A percentile compares a stretch with the other conserved stretches of the same genome.
Conservation (phyloP, 30 jellyfish, hydroid and myxozoan genomes). For the Clytia hemisphaerica region DNA sequence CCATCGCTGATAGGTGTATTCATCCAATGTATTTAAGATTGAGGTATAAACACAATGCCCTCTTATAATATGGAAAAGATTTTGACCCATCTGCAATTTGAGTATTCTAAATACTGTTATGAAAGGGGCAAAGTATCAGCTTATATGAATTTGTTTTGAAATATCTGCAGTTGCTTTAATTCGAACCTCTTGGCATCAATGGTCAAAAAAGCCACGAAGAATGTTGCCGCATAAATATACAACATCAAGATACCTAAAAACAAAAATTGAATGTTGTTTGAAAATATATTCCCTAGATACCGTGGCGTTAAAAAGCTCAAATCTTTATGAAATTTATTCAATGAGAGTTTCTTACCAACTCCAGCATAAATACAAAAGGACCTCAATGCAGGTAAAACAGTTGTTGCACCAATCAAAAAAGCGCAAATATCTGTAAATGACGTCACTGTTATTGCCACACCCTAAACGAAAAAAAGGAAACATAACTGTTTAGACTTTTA, state of each 20-base stretch:
- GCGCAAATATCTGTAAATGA: constrained; percentile 89
- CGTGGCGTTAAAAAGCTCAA: too few species aligned
- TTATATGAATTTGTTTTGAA: too few species aligned
- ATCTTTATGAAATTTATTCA: not conserved
- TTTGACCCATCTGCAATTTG: too few species aligned
- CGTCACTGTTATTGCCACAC: constrained; percentile 78
- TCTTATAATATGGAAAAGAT: too few species aligned
- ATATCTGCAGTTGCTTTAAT: too few species aligned
- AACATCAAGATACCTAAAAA: constrained; percentile 43
- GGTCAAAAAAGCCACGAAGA: constrained; percentile 58
- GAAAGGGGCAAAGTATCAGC: too few species aligned
- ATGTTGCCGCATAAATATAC: constrained; percentile 54
- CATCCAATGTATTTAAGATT: too few species aligned
- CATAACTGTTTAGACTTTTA: too few species aligned
- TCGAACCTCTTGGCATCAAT: constrained; percentile 55
- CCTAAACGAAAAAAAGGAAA: constrained; percentile 42
- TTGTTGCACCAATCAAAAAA: constrained; percentile 79
- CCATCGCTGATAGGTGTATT: too few species aligned
- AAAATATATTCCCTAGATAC: too few species aligned
- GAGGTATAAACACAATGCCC: too few species aligned
- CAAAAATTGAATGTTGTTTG: not conserved
- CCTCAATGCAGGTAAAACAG: constrained; percentile 86
- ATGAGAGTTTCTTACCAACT: constrained; percentile 15
- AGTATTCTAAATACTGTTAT: too few species aligned
- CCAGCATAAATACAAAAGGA: constrained; percentile 91